phyloP scores from a whole-genome alignment of 1,140 invertebrate genomes.

The Apis florea region DNA sequence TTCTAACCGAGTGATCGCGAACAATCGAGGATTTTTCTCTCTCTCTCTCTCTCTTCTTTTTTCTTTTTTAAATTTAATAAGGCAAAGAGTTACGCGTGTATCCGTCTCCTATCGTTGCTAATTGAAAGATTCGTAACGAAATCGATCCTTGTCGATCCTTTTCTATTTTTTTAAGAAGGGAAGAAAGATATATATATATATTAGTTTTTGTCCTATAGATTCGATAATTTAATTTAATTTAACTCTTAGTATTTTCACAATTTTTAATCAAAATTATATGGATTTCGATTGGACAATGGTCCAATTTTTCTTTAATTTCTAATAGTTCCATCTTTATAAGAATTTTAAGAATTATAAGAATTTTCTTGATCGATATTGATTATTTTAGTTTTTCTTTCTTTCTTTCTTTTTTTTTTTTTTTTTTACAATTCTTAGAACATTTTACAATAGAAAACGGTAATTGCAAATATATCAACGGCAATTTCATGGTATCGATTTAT shows the following conservation, averaged over 20 bases:
- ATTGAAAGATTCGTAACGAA: background rate
- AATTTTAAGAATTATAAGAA: background rate
- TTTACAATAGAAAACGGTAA: background rate
- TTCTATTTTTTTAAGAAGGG: too few species aligned
- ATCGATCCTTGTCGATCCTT: too few species aligned
- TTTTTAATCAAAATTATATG: too few species aligned
- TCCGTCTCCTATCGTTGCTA: background rate
- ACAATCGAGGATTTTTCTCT: background rate
- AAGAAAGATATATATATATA: too few species aligned
- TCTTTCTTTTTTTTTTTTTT: too few species aligned
- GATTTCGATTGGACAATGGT: too few species aligned
- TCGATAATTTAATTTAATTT: too few species aligned
- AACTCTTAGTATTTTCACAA: too few species aligned
- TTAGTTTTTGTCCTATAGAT: too few species aligned
- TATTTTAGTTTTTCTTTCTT: background rate
- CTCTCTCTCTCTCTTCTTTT: too few species aligned
- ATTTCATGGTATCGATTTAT: background rate
- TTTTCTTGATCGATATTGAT: background rate
- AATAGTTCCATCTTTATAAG: background rate
- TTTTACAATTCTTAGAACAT: background rate
- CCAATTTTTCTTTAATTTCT: too few species aligned
- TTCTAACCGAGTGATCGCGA: slow-evolving; percentile 15
- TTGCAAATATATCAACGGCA: too few species aligned
- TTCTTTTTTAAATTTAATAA: background rate
- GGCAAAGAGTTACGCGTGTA: background rate